Percentiles rank a stretch among this genome's conserved stretches.
Conservation (phyloP, 2,113 vertebrate species). For the Onychostruthus taczanowskii region DNA sequence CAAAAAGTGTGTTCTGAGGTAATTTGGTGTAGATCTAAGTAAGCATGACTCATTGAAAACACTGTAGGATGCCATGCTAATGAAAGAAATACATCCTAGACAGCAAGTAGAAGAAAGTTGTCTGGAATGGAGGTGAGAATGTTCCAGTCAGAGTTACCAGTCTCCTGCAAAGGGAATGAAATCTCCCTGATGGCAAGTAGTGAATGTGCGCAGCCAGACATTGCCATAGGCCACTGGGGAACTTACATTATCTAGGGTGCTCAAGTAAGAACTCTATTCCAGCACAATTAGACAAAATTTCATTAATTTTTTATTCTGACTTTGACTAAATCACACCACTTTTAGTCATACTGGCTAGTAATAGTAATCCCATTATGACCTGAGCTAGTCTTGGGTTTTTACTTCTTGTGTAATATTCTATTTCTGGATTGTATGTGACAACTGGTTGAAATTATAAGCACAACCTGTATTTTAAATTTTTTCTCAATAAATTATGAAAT, state of each 20-base stretch:
- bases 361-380: not conserved
- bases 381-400: not conserved
- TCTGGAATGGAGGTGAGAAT: not conserved
- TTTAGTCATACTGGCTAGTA: not conserved
- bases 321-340: not conserved
- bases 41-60: not conserved
- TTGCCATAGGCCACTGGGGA: not conserved
- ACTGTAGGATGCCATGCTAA: not conserved
- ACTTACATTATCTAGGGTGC: not conserved
- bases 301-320: not conserved
- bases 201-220: not conserved
- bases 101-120: not conserved
- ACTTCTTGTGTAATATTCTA: not conserved
- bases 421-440: not conserved
- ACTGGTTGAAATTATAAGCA: not conserved
- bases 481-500: not conserved
- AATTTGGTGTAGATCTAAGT: not conserved
- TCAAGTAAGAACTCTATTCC: not conserved
- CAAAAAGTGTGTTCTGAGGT: not conserved
- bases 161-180: not conserved
- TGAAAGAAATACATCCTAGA: not conserved
- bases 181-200: not conserved
- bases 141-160: too few species aligned
- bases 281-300: not conserved
- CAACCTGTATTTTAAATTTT: not conserved